Percentiles rank a stretch among this genome's conserved stretches.
These are phyloP conservation scores for Frankliniella intonsa DNA, from an alignment of 2,888 invertebrate species.

Conservation along the genomic window DNA sequence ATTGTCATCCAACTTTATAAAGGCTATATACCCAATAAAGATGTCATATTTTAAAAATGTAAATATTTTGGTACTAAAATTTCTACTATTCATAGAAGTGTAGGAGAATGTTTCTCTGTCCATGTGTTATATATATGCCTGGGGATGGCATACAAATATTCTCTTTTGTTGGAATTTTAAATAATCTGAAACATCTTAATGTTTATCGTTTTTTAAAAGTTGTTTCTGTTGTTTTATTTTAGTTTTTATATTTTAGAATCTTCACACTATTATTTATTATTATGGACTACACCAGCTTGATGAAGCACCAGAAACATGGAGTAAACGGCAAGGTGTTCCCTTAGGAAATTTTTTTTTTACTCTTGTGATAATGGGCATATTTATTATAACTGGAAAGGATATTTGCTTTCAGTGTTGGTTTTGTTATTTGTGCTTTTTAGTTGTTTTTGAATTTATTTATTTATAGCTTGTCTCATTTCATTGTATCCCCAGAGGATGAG, in stretches of 20 bases:
- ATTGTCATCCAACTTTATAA: too few species aligned
- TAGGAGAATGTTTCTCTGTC: background rate
- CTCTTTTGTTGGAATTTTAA: constrained; percentile 25
- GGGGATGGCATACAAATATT: constrained; percentile 24
- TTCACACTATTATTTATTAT: constrained; percentile 17
- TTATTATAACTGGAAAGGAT: background rate
- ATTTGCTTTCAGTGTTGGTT: background rate
- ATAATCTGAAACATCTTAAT: constrained; percentile 2
- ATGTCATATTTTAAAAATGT: background rate
- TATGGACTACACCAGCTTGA: background rate
- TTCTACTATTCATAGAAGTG: background rate
- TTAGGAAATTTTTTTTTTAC: background rate
- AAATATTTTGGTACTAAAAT: background rate
- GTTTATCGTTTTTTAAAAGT: constrained; percentile 14
- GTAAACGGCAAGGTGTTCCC: background rate
- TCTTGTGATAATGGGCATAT: constrained; percentile 25
- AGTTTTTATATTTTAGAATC: constrained; percentile 8
- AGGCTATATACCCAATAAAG: too few species aligned
- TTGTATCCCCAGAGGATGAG: constrained; percentile 3
- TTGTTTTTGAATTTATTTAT: constrained; percentile 19
- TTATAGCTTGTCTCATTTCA: background rate
- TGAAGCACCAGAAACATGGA: background rate
- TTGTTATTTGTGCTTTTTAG: constrained; percentile 8
- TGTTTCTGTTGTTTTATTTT: constrained; percentile 25
- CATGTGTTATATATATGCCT: constrained; percentile 4